phyloP scores from a whole-genome alignment of 2,113 vertebrate species.

The Rutilus rutilus region DNA sequence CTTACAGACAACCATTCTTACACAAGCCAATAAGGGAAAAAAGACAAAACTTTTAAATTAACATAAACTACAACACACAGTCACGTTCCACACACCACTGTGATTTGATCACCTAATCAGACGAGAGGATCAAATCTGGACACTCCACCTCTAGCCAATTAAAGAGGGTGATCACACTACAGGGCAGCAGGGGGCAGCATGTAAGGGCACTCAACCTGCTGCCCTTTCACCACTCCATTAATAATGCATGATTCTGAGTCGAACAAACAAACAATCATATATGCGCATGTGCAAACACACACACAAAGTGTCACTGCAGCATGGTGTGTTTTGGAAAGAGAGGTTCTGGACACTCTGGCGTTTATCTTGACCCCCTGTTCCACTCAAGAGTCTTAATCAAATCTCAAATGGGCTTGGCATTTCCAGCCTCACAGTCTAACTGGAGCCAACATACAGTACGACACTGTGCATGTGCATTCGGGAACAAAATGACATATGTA shows the following conservation, averaged over 20 bases:
- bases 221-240: slow-evolving; percentile 53
- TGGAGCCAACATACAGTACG: slow-evolving; percentile 16
- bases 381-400: slow-evolving; percentile 67
- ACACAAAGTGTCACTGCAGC: slow-evolving; percentile 30
- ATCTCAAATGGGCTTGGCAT: slow-evolving; percentile 53
- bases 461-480: slow-evolving; percentile 7
- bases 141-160: slow-evolving; percentile 47
- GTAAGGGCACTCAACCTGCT: slow-evolving; percentile 49
- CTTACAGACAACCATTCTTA: background rate
- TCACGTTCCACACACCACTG: background rate
- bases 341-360: slow-evolving; percentile 56
- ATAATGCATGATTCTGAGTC: slow-evolving; percentile 50
- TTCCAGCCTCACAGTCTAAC: slow-evolving; percentile 49
- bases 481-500: background rate
- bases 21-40: background rate
- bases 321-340: background rate
- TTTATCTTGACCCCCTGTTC: slow-evolving; percentile 66
- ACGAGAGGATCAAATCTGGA: slow-evolving; percentile 37
- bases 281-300: background rate
- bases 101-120: slow-evolving; percentile 42
- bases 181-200: slow-evolving; percentile 40
- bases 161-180: slow-evolving; percentile 29
- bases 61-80: slow-evolving; percentile 18
- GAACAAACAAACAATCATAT: slow-evolving; percentile 41
- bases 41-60: background rate